Percentiles rank a stretch among this genome's conserved stretches.
phyloP scores from a whole-genome alignment of 2,797 vertebrate genomes.

The Gadopsis marmoratus region DNA sequence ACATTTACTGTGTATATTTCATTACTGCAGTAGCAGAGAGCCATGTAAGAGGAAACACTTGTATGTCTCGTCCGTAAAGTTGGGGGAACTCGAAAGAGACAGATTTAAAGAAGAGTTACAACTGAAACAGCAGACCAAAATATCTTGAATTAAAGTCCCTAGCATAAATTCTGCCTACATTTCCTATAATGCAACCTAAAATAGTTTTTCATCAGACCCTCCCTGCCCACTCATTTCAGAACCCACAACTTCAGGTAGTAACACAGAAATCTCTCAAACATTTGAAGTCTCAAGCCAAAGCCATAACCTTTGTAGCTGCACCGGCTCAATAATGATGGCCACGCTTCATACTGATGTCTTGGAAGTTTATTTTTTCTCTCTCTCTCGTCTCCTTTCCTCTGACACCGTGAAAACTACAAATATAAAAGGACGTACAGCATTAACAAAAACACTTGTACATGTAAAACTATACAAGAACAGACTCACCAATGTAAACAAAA shows the following conservation, averaged over 20 bases:
- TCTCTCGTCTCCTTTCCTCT: too few species aligned
- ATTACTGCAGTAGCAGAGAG: constrained; percentile 3
- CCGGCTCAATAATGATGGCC: too few species aligned
- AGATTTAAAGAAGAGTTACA: constrained; percentile 15
- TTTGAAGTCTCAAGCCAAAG: background rate
- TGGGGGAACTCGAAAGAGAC: background rate
- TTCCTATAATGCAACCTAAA: background rate
- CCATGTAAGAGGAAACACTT: background rate
- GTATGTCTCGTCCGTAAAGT: background rate
- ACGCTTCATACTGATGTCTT: too few species aligned
- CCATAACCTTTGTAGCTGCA: too few species aligned
- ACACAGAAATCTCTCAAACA: constrained; percentile 7
- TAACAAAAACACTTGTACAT: too few species aligned
- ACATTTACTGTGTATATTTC: constrained; percentile 27
- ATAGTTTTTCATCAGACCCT: background rate
- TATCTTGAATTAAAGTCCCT: background rate
- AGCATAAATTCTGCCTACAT: constrained; percentile 15
- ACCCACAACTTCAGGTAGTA: constrained; percentile 3
- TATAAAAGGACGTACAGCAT: too few species aligned
- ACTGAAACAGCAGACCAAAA: background rate
- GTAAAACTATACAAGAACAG: too few species aligned
- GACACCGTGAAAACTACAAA: too few species aligned
- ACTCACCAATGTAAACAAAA: too few species aligned
- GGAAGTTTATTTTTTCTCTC: too few species aligned
- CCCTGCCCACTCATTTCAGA: background rate